Evolutionary conservation across 2,113 vertebrate genomes (phyloP).

Genomic region (Coturnix japonica): DNA sequence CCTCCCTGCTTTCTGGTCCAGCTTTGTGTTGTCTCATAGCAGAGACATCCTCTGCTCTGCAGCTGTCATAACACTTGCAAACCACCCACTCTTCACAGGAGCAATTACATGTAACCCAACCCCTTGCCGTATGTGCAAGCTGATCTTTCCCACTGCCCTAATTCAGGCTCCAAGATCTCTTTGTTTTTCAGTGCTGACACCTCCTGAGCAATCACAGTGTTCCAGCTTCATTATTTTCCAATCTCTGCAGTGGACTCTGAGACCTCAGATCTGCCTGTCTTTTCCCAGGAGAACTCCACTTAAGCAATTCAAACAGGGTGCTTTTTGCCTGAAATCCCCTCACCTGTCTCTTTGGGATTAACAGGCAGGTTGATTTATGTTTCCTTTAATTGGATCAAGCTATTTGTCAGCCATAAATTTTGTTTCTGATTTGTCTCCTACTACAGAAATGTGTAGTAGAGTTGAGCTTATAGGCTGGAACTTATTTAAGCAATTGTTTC

Average conservation of each 20-base stretch:
- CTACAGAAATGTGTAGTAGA: neutral
- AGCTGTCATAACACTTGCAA: slow-evolving; percentile 76
- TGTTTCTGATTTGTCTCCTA: neutral
- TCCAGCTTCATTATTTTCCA: slow-evolving; percentile 55
- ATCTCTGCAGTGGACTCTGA: slow-evolving; percentile 17
- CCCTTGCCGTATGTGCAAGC: slow-evolving; percentile 29
- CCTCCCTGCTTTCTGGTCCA: slow-evolving; percentile 17
- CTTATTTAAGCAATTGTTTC: neutral
- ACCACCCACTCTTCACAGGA: slow-evolving; percentile 64
- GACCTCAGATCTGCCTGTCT: neutral
- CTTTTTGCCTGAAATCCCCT: neutral
- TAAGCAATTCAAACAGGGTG: neutral
- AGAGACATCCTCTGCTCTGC: slow-evolving; percentile 63
- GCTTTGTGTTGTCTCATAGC: slow-evolving; percentile 47
- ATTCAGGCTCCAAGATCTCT: slow-evolving; percentile 31
- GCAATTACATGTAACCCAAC: slow-evolving; percentile 66
- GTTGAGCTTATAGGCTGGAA: neutral
- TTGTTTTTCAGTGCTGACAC: slow-evolving; percentile 46
- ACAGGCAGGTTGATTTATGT: slow-evolving; percentile 10
- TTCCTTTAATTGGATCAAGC: neutral
- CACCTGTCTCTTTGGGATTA: neutral
- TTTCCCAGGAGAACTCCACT: slow-evolving; percentile 1
- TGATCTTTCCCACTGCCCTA: slow-evolving; percentile 46
- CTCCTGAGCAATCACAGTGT: neutral
- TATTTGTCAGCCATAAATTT: slow-evolving; percentile 11